phyloP scores from a whole-genome alignment of 2,113 vertebrate species.

The Ammodytes marinus region DNA sequence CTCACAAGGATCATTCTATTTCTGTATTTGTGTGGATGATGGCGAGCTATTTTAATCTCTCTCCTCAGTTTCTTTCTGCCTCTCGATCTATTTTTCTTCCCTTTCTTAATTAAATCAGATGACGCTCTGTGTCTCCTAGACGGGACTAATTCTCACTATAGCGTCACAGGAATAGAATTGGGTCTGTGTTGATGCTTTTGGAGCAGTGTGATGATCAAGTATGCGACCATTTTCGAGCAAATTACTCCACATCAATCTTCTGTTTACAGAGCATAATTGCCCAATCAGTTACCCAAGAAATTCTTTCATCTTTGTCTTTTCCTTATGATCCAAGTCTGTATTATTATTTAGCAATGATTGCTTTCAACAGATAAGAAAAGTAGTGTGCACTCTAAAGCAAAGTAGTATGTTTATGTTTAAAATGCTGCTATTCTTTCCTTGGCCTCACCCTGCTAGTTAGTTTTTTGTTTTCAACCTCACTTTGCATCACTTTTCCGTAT shows the following conservation, averaged over 20 bases:
- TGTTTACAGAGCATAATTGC: neutral
- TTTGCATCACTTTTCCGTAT: neutral
- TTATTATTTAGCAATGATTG: neutral
- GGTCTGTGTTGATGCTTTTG: constrained; percentile 8
- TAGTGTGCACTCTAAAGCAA: neutral
- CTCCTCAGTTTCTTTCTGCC: constrained; percentile 15
- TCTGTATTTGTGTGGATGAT: constrained; percentile 61
- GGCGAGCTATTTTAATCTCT: constrained; percentile 66
- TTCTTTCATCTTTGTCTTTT: neutral
- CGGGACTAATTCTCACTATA: constrained; percentile 63
- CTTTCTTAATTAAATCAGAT: constrained; percentile 77
- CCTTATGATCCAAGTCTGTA: neutral
- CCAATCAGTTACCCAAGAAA: neutral
- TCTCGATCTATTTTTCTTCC: constrained; percentile 4
- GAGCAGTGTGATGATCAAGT: constrained; percentile 29
- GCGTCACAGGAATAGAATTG: constrained; percentile 44
- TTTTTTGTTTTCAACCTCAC: neutral
- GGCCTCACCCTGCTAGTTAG: neutral
- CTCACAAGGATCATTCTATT: constrained; percentile 53
- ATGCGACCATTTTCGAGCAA: constrained; percentile 18
- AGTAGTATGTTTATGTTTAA: neutral
- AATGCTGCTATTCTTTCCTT: neutral
- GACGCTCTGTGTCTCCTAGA: constrained; percentile 55
- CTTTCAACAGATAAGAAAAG: neutral
- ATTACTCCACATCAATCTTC: constrained; percentile 5